Evolutionary conservation across 2,888 invertebrate species (phyloP).

Genomic region (Tipula confusa): DNA sequence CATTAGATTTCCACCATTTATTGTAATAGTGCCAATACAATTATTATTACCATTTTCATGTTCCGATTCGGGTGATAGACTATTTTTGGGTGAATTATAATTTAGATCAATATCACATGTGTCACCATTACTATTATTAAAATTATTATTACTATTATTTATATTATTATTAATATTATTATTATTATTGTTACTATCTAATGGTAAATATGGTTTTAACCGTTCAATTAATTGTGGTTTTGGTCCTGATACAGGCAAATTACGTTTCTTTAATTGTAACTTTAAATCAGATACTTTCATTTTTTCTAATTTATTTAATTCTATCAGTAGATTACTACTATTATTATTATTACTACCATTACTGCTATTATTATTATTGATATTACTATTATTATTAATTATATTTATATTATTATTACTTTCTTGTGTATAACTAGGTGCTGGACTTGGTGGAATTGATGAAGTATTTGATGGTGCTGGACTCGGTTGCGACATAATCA

Average conservation of each 20-base stretch:
- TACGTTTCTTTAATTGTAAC: constrained; percentile 88
- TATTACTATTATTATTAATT: constrained; percentile 26
- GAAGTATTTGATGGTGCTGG: constrained; percentile 55
- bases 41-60: constrained; percentile 41
- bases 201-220: constrained; percentile 65
- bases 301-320: constrained; percentile 73
- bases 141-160: constrained; percentile 51
- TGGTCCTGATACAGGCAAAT: constrained; percentile 91
- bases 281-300: constrained; percentile 96
- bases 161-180: constrained; percentile 46
- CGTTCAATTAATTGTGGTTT: constrained; percentile 94
- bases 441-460: constrained; percentile 47
- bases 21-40: background rate
- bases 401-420: background rate
- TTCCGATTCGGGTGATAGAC: constrained; percentile 41
- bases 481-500: constrained; percentile 50
- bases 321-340: constrained; percentile 38
- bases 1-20: constrained; percentile 39
- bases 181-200: constrained; percentile 51
- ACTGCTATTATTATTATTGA: constrained; percentile 6
- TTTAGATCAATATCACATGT: constrained; percentile 45
- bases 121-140: constrained; percentile 42
- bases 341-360: background rate
- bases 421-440: constrained; percentile 44
- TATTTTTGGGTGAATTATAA: constrained; percentile 41